Evolutionary conservation across 64 coral and sea anemone species (phyloP).

Genomic region (Trachythela sp.): DNA sequence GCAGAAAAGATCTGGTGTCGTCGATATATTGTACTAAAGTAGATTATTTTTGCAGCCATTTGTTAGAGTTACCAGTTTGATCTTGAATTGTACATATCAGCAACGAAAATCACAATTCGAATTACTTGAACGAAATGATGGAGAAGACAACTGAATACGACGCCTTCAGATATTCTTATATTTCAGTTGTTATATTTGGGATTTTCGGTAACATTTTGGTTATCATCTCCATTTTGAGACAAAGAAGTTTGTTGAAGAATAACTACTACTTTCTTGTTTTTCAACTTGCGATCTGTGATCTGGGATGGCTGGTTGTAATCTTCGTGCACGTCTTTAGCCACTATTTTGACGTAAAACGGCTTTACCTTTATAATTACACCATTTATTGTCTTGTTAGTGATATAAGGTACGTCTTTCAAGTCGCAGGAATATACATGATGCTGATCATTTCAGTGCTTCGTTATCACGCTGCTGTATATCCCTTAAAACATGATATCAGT

Average conservation of each 20-base stretch:
- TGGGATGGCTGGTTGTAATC: background rate
- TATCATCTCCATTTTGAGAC: background rate
- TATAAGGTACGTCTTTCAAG: background rate
- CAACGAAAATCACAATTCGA: no score
- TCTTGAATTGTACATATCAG: no score
- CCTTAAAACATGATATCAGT: no score
- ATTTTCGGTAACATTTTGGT: background rate
- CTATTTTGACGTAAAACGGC: background rate
- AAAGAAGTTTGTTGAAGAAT: background rate
- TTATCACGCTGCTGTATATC: no score
- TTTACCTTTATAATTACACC: background rate
- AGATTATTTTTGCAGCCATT: no score
- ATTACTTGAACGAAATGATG: no score
- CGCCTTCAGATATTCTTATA: background rate
- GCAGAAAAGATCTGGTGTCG: no score
- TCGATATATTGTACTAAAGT: no score
- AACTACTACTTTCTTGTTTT: background rate
- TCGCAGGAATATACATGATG: background rate
- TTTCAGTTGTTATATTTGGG: background rate
- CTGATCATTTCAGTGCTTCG: background rate
- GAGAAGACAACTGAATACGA: no score
- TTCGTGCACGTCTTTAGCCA: no score
- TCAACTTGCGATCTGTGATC: background rate
- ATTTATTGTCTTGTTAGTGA: background rate
- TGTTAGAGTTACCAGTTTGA: no score